Conservation (phyloP, 2,113 vertebrate species). For the Nothoprocta pentlandii region DNA sequence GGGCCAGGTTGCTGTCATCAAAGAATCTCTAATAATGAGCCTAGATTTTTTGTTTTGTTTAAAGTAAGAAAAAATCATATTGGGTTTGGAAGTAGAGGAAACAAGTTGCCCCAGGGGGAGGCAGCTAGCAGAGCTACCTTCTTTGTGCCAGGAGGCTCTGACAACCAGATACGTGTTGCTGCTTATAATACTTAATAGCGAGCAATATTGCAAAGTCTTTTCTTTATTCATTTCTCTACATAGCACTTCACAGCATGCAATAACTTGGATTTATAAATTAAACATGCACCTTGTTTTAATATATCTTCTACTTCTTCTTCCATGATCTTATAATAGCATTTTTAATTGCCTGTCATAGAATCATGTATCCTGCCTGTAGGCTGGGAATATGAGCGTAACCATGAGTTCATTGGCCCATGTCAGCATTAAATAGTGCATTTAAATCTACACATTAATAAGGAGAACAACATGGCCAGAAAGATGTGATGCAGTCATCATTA, state of each 20-base stretch:
- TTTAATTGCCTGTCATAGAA: conserved; percentile 59
- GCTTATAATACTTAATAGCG: neutral
- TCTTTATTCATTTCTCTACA: conserved; percentile 52
- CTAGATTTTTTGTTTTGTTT: neutral
- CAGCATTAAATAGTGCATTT: conserved; percentile 40
- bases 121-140: neutral
- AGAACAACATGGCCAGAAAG: neutral
- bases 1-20: neutral
- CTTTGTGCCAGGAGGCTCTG: neutral
- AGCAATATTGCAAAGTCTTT: conserved; percentile 24
- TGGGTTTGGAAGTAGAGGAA: conserved; percentile 24
- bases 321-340: neutral
- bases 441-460: conserved; percentile 46
- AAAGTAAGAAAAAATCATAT: neutral
- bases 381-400: neutral
- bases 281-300: conserved; percentile 50
- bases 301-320: conserved; percentile 16
- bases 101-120: neutral
- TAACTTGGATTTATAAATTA: conserved; percentile 62
- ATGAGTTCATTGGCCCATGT: neutral
- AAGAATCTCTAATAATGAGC: neutral
- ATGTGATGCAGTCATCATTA: conserved; percentile 30
- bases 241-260: conserved; percentile 35
- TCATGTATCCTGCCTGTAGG: neutral
- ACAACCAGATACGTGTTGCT: conserved; percentile 14